Base-by-base conservation (phyloP, 2,797 vertebrate genomes). In the Eulemur mongoz region DNA sequence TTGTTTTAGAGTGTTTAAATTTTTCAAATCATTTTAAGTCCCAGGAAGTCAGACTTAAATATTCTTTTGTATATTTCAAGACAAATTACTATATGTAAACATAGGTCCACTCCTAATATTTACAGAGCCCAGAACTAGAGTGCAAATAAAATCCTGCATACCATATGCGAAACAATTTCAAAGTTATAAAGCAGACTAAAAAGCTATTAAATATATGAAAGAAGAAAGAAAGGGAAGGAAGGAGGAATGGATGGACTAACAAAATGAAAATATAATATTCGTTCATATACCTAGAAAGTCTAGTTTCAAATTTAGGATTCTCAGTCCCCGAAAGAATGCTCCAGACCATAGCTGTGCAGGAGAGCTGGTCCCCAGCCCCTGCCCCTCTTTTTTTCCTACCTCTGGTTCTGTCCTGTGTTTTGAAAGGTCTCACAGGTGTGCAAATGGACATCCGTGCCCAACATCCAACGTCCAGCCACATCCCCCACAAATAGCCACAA, bases 31-130 rank as follows among this genome's bases (percentile, higher is more conserved):
- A 27, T 75, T 80, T 89, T 79, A 83, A 85, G 27, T 14, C 52
- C 32, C 25, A 13, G 52, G 23, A 86, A 95, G 27, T 86, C 81
- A 81, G 50, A 75, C 54, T 89, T 91, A 88, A 70, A 95, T 69
- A 75, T 94, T 57, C 8, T 76, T 89, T 89, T 91, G 27, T 50
- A 40, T 48, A 32, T 67, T 91, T 89, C 63, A 85, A 96, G 43
- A 82, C 52, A 96, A 89, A 65, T 69, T 7, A 52, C 79, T 69
- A 75, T 38, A 15, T 83, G 38, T 85, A 89, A 89, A 89, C 38
- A 69, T 20, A 88, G 81, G 32, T 10, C n/a, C 22, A 45, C 10
- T 10, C 7, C 54, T 87, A 52, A 73, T 79, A 73, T 93, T 93
- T 89, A 17, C 54, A 73, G 54, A 83, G 30, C 35, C 45, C 40